Evolutionary conservation across 2,888 invertebrate genomes (phyloP).

Genomic region (Caenorhabditis sp.): DNA sequence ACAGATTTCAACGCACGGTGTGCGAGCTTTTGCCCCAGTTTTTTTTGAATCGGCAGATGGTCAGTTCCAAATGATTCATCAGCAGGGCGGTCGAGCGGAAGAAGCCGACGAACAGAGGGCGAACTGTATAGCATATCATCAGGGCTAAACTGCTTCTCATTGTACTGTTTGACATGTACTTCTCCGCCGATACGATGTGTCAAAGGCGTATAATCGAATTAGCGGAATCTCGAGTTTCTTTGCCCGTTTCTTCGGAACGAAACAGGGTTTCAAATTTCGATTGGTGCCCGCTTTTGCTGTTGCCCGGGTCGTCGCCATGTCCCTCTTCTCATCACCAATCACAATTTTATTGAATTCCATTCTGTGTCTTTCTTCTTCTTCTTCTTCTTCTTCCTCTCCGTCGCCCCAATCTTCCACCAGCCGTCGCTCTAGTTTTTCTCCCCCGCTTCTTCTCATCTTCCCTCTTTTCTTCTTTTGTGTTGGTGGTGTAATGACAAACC

Average conservation of each 20-base stretch:
- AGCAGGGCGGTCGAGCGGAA: slow-evolving; percentile 28
- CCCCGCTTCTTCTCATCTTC: slow-evolving; percentile 26
- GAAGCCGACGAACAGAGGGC: too few relatives aligned
- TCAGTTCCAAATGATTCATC: slow-evolving; percentile 12
- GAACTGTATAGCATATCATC: slow-evolving; percentile 9
- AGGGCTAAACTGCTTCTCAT: neutral
- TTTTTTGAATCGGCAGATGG: slow-evolving; percentile 42
- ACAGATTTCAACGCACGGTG: slow-evolving; percentile 41
- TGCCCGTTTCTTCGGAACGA: slow-evolving; percentile 8
- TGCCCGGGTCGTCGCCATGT: neutral
- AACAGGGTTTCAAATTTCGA: slow-evolving; percentile 39
- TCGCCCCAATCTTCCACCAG: slow-evolving; percentile 31
- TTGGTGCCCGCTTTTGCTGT: neutral
- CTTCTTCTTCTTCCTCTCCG: slow-evolving; percentile 19
- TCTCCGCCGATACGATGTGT: slow-evolving; percentile 29
- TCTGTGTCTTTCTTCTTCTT: slow-evolving; percentile 3
- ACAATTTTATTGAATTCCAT: slow-evolving; percentile 45
- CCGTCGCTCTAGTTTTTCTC: slow-evolving; percentile 36
- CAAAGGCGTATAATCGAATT: slow-evolving; percentile 46
- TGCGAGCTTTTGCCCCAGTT: neutral
- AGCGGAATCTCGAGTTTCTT: slow-evolving; percentile 38
- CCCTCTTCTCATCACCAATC: slow-evolving; percentile 46
- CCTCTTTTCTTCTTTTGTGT: slow-evolving; percentile 16
- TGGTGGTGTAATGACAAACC: slow-evolving; percentile 53
- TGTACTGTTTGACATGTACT: slow-evolving; percentile 23